Evolutionary conservation across 2,888 invertebrate species (phyloP).

Genomic region (Melieria omissa): DNA sequence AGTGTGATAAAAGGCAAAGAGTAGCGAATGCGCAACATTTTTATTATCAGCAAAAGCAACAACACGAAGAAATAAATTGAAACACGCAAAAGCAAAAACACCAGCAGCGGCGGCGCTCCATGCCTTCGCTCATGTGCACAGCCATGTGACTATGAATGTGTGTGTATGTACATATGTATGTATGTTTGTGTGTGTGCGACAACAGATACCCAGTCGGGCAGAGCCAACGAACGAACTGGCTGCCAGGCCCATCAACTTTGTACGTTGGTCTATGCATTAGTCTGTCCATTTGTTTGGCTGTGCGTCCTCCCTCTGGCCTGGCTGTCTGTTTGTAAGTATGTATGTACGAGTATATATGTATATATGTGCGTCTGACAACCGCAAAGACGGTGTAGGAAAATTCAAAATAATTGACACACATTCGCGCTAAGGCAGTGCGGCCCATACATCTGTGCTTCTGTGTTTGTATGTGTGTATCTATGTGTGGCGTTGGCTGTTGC

Average conservation of each 20-base stretch:
- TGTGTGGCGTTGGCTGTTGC: no score
- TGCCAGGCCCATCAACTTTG: neutral
- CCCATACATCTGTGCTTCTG: neutral
- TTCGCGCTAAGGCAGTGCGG: constrained; percentile 1
- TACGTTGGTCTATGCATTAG: neutral
- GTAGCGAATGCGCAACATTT: no score
- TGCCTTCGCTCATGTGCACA: neutral
- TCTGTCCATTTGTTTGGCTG: neutral
- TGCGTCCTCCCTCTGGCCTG: no score
- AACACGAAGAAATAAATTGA: no score
- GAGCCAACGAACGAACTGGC: neutral
- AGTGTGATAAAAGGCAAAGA: no score
- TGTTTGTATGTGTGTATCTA: neutral
- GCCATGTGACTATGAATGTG: no score
- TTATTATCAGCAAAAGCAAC: no score
- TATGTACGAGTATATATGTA: no score
- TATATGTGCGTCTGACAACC: no score
- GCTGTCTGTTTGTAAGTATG: neutral
- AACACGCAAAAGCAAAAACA: no score
- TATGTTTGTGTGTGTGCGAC: neutral
- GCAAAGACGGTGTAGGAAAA: constrained; percentile 15
- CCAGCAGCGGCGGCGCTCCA: no score
- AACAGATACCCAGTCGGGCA: neutral
- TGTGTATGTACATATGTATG: neutral
- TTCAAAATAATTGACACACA: constrained; percentile 34